Evolutionary conservation across 2,888 invertebrate genomes (phyloP), one percentile per base, ranked within the genome.

Genomic region (Ypsolopha scabrella): DNA sequence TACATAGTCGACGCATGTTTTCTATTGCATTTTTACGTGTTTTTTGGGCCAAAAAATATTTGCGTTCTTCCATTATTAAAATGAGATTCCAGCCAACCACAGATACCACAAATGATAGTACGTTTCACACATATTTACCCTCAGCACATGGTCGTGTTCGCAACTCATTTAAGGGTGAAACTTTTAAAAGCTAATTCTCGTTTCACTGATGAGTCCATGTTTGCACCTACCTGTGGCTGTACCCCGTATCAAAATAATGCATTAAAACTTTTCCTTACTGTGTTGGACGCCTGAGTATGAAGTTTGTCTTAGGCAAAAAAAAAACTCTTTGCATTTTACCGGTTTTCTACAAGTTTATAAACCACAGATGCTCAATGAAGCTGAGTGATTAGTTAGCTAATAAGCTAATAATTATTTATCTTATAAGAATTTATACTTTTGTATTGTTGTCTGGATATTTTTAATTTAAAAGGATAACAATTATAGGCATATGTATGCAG

Each of bases 261-360:
- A 80, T 83, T 82, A 80, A 82, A 83, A 81, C 76, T 81, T 82
- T 24, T 72, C 59, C 51, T 56, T 55, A 55, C 43, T 13, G 11
- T 13, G 24, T 43, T 7, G 43, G 43, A 24, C n/a, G 24, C 8
- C 11, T 62, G 61, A 72, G 68, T 67, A 62, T 62, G 59, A 73
- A 78, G 73, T 77, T 72, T 55, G 57, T 58, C 64, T 62, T 67
- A 13, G 1, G 24, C n/a, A n/a, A n/a, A n/a, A 24, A 24, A 24
- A 24, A 24, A 24, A 3, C 4, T 9, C 43, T 14, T 13, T 43
- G 43, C 43, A 14, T 13, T 24, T 6, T 43, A 8, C 8, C 38
- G 6, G 9, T 38, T 38, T n/a, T 38, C n/a, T 6, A n/a, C 8
- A 38, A 38, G n/a, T n/a, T 38, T 38, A 2, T 38, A 6, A 38